Conservation (phyloP, 2,888 invertebrate species). For the Cheilosia soror region DNA sequence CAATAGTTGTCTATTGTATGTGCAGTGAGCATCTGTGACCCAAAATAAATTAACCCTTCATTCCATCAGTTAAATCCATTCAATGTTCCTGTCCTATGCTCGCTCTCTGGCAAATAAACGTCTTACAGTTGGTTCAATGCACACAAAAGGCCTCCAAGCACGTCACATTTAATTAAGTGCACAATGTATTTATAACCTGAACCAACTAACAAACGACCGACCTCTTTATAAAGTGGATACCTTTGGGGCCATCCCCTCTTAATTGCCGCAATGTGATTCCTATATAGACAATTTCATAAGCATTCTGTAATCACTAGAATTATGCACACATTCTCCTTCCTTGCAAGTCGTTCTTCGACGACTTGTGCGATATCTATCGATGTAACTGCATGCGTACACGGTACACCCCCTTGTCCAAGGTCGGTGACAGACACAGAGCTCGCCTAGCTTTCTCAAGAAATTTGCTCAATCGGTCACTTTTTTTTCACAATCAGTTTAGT, state of each 20-base stretch:
- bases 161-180: constrained; percentile 22
- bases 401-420: neutral
- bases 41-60: constrained; percentile 29
- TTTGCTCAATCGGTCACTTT: constrained; percentile 51
- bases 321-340: constrained; percentile 40
- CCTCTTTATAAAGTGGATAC: constrained; percentile 11
- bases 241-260: constrained; percentile 13
- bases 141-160: constrained; percentile 14
- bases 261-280: constrained; percentile 28
- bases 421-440: neutral
- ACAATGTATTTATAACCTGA: neutral
- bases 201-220: neutral
- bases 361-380: too few relatives aligned
- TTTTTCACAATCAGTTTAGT: constrained; percentile 34
- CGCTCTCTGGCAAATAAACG: neutral
- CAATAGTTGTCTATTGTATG: too few relatives aligned
- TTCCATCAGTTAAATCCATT: neutral
- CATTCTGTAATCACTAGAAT: constrained; percentile 56
- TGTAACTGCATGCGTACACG: too few relatives aligned
- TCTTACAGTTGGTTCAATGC: constrained; percentile 2
- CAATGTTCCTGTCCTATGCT: neutral
- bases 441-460: constrained; percentile 30
- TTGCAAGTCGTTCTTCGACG: constrained; percentile 3
- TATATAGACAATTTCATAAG: constrained; percentile 43
- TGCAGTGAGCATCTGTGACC: constrained; percentile 15